phyloP scores from a whole-genome alignment of 64 coral and sea anemone species.

The Pachyseris speciosa region DNA sequence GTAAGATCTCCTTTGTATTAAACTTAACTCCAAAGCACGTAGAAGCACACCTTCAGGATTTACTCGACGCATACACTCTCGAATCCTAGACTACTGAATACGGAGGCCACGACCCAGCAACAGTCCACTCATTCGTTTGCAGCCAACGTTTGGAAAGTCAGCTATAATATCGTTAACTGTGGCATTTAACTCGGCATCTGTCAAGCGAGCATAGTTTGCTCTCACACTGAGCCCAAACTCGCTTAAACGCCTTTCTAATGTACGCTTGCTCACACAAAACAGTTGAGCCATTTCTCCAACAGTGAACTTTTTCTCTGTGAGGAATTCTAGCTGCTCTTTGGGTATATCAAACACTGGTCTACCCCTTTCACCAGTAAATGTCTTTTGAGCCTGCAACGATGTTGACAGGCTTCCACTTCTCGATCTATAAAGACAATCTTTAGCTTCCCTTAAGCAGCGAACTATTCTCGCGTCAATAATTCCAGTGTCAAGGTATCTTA shows the following conservation, averaged over 20 bases:
- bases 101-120: slow-evolving; percentile 10
- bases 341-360: slow-evolving; percentile 25
- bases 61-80: slow-evolving; percentile 36
- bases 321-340: slow-evolving; percentile 45
- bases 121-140: slow-evolving; percentile 32
- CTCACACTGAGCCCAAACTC: slow-evolving; percentile 33
- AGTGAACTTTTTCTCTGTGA: slow-evolving; percentile 36
- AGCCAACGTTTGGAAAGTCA: slow-evolving; percentile 66
- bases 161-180: slow-evolving; percentile 11
- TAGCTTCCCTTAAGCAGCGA: neutral
- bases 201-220: slow-evolving; percentile 1
- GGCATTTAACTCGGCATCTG: slow-evolving; percentile 33
- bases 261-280: slow-evolving; percentile 45
- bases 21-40: slow-evolving; percentile 31
- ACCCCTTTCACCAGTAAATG: slow-evolving; percentile 37
- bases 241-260: slow-evolving; percentile 31
- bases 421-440: neutral
- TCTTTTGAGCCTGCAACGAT: neutral
- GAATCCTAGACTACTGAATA: slow-evolving; percentile 39
- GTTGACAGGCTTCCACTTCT: neutral
- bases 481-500: slow-evolving; percentile 1
- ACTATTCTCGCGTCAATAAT: neutral
- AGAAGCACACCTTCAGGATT: slow-evolving; percentile 57
- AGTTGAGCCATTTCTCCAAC: slow-evolving; percentile 47
- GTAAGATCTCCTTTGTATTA: slow-evolving; percentile 36